Percentiles rank a stretch among this genome's conserved stretches.
Evolutionary conservation across 2,797 vertebrate genomes (phyloP).

Genomic region (Karalla daura): DNA sequence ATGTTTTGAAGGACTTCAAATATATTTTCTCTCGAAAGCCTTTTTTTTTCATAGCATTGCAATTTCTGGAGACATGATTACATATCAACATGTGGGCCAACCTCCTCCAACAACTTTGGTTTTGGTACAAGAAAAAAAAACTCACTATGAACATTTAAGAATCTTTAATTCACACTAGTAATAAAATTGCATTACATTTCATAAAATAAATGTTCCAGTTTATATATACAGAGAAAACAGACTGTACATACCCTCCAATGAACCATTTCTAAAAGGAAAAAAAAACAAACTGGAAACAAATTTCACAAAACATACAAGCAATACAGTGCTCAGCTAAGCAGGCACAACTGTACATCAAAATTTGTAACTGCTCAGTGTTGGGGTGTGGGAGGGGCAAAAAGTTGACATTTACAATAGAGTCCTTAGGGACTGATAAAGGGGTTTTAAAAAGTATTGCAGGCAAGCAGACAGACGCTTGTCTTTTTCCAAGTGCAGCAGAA

Average conservation of each 20-base stretch:
- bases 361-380: constrained; percentile 95
- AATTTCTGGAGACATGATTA: constrained; percentile 73
- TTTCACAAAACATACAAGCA: constrained; percentile 97
- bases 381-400: constrained; percentile 85
- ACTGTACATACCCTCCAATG: constrained; percentile 98
- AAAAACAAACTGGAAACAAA: constrained; percentile 83
- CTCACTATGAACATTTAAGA: constrained; percentile 96
- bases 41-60: constrained; percentile 70
- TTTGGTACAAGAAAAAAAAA: constrained; percentile 79
- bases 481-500: constrained; percentile 84
- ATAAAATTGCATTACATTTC: constrained; percentile 99
- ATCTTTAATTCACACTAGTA: constrained; percentile 99
- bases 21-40: constrained; percentile 65
- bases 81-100: constrained; percentile 69
- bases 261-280: constrained; percentile 85
- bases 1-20: constrained; percentile 74
- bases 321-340: constrained; percentile 97
- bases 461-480: constrained; percentile 91
- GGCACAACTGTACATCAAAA: constrained; percentile 96
- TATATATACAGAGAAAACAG: constrained; percentile 99
- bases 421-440: constrained; percentile 90
- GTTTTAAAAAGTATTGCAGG: constrained; percentile 95
- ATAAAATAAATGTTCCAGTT: constrained; percentile 99
- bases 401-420: constrained; percentile 92
- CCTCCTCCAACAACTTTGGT: constrained; percentile 76